Percentiles rank a stretch among this genome's conserved stretches.
Conservation (phyloP, 2,113 vertebrate species). For the Cyprinodon tularosa region DNA sequence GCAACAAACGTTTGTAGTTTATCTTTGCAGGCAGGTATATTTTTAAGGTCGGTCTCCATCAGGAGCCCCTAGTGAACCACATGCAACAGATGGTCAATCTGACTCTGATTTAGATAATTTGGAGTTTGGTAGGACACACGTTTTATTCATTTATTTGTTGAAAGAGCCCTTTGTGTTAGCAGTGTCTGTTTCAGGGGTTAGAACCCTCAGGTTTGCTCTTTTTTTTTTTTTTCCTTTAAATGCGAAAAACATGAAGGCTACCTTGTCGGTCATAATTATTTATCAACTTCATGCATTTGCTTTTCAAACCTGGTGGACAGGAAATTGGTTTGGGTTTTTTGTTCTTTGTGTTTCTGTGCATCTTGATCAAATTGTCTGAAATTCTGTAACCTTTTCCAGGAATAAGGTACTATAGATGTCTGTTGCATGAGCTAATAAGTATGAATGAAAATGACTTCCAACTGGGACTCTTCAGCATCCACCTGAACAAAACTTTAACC, state of each 20-base stretch:
- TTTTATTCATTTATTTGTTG: too few species aligned
- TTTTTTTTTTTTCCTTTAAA: neutral
- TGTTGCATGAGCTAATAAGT: neutral
- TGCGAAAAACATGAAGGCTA: neutral
- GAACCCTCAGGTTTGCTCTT: too few species aligned
- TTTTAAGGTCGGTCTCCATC: neutral
- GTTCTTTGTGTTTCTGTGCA: neutral
- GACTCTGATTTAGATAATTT: too few species aligned
- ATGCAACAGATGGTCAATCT: too few species aligned
- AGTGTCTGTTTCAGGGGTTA: too few species aligned
- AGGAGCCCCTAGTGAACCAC: neutral
- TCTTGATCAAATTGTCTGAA: neutral
- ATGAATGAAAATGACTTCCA: neutral
- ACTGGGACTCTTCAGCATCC: neutral
- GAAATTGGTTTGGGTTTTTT: neutral
- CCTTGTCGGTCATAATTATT: neutral
- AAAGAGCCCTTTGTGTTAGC: too few species aligned
- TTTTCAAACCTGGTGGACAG: neutral
- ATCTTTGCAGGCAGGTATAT: neutral
- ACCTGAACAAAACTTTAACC: neutral
- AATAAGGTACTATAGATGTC: neutral
- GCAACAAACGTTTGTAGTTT: neutral
- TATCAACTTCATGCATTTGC: neutral
- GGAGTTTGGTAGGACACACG: too few species aligned
- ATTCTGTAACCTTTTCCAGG: neutral